Evolutionary conservation across 2,113 vertebrate species (phyloP), one percentile per base, ranked within the genome.

Genomic region (Sclerurus mexicanus): DNA sequence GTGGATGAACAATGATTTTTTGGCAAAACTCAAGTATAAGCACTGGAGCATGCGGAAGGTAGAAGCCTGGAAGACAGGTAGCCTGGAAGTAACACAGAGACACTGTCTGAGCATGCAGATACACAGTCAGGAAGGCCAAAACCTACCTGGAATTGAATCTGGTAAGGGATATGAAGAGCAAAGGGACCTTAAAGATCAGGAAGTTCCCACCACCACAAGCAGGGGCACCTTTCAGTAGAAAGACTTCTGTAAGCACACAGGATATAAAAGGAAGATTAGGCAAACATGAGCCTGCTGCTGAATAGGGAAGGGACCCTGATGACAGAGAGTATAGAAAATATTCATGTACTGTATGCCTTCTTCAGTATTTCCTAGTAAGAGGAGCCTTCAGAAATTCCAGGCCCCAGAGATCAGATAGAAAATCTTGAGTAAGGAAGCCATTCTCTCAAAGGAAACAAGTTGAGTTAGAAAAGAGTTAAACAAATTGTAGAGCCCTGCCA

Each of bases 211-310:
- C 53, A 25, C 30, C 30, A 35, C 16, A 31, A 40, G 16, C 30
- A 17, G 20, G 7, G 16, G 21, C 20, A 31, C 20, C 25, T 55
- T 56, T 12, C 10, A 14, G 23, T 55, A 47, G n/a, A 35, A 84
- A 24, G 49, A 46, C 9, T 35, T 53, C 6, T 46, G 0, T 16
- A 50, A 64, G 25, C 12, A 25, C 2, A 7, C 4, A 33, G 10
- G 11, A 12, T 18, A 47, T 33, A 30, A 42, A 59, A 63, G 15
- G 21, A 49, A 46, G n/a, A 42, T 20, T n/a, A 47, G 18, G 10
- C 20, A 85, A 71, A 18, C 33, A 10, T 71, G 15, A 27, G 4
- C 14, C 17, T 89, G 28, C 47, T 58, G 22, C 22, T 86, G 31
- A 53, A 58, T 44, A 15, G 31, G 39, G 20, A 73, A 31, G 12